Percentiles rank a stretch among this genome's conserved stretches.
Evolutionary conservation across 2,797 vertebrate genomes (phyloP).

Genomic region (Semotilus atromaculatus): DNA sequence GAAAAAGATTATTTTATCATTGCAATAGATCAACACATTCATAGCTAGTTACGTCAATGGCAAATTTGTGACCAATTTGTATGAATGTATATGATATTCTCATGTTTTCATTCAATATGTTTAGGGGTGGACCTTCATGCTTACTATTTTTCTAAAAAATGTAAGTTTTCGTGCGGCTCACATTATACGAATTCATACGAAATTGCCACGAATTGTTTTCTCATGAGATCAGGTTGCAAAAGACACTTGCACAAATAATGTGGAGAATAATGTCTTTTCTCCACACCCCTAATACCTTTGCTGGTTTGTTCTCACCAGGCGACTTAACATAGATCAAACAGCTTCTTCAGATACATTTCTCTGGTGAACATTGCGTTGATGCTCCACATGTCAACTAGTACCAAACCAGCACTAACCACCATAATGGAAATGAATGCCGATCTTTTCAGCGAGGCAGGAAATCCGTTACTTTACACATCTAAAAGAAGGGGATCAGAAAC

Average conservation of each 20-base stretch:
- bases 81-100: background rate
- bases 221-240: no score
- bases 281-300: background rate
- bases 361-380: background rate
- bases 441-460: background rate
- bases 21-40: background rate
- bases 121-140: background rate
- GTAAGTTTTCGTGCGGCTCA: background rate
- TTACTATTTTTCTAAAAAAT: background rate
- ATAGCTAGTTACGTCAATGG: no score
- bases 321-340: background rate
- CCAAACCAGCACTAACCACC: background rate
- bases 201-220: background rate
- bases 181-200: background rate
- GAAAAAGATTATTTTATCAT: background rate
- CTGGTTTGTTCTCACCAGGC: background rate
- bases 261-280: background rate
- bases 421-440: background rate
- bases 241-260: background rate
- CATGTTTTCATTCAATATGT: background rate
- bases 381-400: background rate
- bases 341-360: background rate
- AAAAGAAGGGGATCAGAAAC: constrained; percentile 19
- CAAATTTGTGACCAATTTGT: background rate
- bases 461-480: constrained; percentile 17